These are phyloP conservation scores for Erebia palarica DNA, from an alignment of 2,888 invertebrate genomes.

Conservation along the genomic window DNA sequence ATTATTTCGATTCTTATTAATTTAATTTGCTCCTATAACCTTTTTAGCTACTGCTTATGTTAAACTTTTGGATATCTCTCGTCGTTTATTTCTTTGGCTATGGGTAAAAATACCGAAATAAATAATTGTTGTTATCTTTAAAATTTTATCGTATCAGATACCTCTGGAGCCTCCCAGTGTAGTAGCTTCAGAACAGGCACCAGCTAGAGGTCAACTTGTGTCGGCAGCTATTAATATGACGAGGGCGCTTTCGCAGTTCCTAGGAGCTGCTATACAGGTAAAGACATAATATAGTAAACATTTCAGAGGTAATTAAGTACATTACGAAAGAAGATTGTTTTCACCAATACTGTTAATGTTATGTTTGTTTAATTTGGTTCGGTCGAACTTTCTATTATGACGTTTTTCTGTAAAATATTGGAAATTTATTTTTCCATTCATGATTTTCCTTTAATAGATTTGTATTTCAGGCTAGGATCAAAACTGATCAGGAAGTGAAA, in stretches of 20 bases:
- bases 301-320: neutral
- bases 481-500: neutral
- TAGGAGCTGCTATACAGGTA: constrained; percentile 90
- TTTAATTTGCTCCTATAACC: neutral
- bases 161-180: constrained; percentile 76
- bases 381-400: too few species aligned
- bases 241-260: constrained; percentile 88
- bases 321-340: too few species aligned
- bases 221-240: constrained; percentile 90
- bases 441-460: constrained; percentile 11
- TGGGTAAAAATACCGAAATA: neutral
- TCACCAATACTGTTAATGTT: neutral
- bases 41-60: neutral
- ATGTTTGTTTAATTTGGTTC: neutral
- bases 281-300: constrained; percentile 19
- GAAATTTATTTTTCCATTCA: neutral
- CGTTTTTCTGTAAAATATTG: neutral
- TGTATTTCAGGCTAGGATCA: neutral
- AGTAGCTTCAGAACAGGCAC: constrained; percentile 62
- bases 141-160: constrained; percentile 54
- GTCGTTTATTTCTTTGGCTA: neutral
- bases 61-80: neutral
- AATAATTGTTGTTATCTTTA: neutral
- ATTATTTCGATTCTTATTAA: neutral
- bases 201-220: constrained; percentile 81